These are phyloP conservation scores for Dipodomys ordii DNA, from an alignment of 2,113 vertebrate genomes.

Conservation along the genomic window DNA sequence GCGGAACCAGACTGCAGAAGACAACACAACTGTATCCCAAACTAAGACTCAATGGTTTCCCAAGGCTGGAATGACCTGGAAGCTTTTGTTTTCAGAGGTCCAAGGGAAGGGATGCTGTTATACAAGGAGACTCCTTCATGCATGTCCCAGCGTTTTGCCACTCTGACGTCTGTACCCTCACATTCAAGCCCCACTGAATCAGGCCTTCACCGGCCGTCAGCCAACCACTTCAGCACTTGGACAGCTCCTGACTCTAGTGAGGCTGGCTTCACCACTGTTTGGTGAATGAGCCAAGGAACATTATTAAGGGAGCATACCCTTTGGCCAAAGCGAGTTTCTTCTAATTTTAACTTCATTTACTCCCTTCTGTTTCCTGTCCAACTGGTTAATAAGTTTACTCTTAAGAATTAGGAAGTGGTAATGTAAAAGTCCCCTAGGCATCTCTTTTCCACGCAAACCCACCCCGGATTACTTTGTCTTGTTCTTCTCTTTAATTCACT, in stretches of 20 bases:
- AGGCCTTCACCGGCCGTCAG: not conserved
- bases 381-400: conserved; percentile 42
- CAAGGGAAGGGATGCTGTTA: not conserved
- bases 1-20: not conserved
- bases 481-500: not conserved
- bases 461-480: not conserved
- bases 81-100: not conserved
- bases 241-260: fast-evolving
- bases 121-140: not conserved
- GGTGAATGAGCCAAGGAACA: not conserved
- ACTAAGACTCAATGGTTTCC: not conserved
- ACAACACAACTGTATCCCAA: not conserved
- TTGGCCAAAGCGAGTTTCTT: not conserved
- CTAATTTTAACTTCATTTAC: conserved; percentile 32
- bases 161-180: not conserved
- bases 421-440: conserved; percentile 13
- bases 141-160: not conserved
- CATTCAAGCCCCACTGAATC: not conserved
- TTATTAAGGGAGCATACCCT: not conserved
- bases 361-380: conserved; percentile 32
- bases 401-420: conserved; percentile 3
- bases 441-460: not conserved
- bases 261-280: not conserved
- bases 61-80: not conserved
- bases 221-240: not conserved